Percentiles rank a stretch among this genome's conserved stretches.
Evolutionary conservation across 2,888 invertebrate species (phyloP).

Genomic region (Apodemia mormo): DNA sequence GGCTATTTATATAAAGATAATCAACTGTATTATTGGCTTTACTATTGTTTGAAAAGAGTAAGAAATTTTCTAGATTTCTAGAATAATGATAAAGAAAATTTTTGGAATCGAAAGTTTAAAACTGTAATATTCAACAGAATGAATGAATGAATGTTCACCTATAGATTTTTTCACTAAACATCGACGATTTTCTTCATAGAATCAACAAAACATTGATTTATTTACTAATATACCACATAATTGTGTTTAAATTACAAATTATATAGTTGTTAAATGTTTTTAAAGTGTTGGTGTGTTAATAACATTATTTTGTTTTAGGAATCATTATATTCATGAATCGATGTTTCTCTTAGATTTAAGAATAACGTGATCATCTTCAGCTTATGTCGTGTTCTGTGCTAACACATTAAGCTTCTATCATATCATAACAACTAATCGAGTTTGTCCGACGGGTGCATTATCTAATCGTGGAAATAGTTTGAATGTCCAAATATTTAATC

Average conservation of each 20-base stretch:
- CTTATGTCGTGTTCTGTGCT: constrained; percentile 65
- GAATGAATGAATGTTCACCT: too few relatives aligned
- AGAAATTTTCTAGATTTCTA: too few relatives aligned
- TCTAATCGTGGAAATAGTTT: constrained; percentile 33
- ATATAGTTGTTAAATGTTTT: neutral
- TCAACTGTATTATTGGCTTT: too few relatives aligned
- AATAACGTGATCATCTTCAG: constrained; percentile 43
- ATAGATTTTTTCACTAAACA: too few relatives aligned
- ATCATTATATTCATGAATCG: constrained; percentile 27
- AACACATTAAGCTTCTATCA: constrained; percentile 64
- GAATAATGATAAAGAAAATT: too few relatives aligned
- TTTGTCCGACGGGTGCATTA: constrained; percentile 36
- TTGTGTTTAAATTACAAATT: neutral
- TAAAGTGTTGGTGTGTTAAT: constrained; percentile 9
- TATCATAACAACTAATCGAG: constrained; percentile 48
- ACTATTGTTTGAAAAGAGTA: too few relatives aligned
- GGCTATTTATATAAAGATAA: too few relatives aligned
- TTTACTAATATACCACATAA: constrained; percentile 7
- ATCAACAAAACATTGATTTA: neutral
- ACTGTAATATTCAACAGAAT: too few relatives aligned
- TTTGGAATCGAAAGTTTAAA: too few relatives aligned
- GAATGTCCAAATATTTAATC: constrained; percentile 1
- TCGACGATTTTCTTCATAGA: too few relatives aligned
- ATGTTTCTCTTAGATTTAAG: constrained; percentile 34
- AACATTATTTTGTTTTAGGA: constrained; percentile 15